phyloP scores from a whole-genome alignment of 2,888 invertebrate species.

The Heliothis peltigera region DNA sequence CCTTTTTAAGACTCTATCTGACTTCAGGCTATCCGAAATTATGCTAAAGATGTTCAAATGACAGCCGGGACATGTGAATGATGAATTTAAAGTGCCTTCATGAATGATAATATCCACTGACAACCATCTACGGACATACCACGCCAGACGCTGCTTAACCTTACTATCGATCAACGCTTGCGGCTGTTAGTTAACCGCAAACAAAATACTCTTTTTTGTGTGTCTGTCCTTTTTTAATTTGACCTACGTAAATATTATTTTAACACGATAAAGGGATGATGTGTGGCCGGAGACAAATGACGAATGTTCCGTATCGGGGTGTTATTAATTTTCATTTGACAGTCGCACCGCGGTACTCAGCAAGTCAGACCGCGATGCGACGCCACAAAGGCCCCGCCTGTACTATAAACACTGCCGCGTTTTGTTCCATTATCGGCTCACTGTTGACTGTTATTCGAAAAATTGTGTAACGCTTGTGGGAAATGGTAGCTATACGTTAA shows the following conservation, averaged over 20 bases:
- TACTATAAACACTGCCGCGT: slow-evolving; percentile 65
- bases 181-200: no score
- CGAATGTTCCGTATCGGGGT: slow-evolving; percentile 63
- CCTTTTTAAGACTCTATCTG: no score
- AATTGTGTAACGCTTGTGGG: slow-evolving; percentile 53
- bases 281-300: slow-evolving; percentile 54
- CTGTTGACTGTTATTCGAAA: slow-evolving; percentile 62
- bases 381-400: slow-evolving; percentile 59
- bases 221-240: slow-evolving; percentile 22
- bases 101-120: no score
- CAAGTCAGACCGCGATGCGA: slow-evolving; percentile 59
- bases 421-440: slow-evolving; percentile 69
- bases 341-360: slow-evolving; percentile 68
- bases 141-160: no score
- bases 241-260: slow-evolving; percentile 36
- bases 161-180: no score
- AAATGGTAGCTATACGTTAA: slow-evolving; percentile 10
- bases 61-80: no score
- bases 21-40: no score
- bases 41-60: no score
- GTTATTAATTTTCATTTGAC: slow-evolving; percentile 85
- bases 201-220: no score
- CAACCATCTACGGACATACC: no score
- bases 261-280: slow-evolving; percentile 52
- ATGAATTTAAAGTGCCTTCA: no score